A percentile compares a stretch with the other conserved stretches of the same genome.
phyloP scores from a whole-genome alignment of 2,797 vertebrate species.

The Peromyscus melanophrys region DNA sequence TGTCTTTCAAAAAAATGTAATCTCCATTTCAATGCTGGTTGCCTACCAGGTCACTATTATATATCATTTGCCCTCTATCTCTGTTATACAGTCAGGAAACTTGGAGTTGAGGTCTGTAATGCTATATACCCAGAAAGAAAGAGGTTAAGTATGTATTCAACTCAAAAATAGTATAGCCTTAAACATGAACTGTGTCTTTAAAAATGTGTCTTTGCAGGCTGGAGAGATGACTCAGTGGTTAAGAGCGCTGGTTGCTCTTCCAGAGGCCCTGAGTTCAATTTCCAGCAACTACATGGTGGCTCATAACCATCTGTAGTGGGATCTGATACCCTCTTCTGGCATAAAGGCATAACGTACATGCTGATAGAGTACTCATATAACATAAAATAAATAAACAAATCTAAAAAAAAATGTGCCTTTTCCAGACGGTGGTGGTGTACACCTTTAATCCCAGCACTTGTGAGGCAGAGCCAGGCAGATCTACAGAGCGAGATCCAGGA shows the following conservation, averaged over 20 bases:
- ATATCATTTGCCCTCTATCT: neutral
- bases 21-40: neutral
- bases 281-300: neutral
- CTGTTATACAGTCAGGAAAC: conserved; percentile 42
- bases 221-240: neutral
- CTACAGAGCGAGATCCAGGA: too few species aligned
- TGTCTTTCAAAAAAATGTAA: neutral
- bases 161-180: neutral
- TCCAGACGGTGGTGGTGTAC: too few species aligned
- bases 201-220: neutral
- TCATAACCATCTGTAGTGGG: neutral
- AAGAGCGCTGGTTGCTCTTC: neutral
- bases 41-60: conserved; percentile 41
- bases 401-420: neutral
- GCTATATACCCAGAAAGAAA: neutral
- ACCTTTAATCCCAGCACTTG: too few species aligned
- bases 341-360: neutral
- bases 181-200: conserved; percentile 2
- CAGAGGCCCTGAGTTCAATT: neutral
- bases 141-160: conserved; percentile 25
- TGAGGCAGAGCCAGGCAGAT: too few species aligned
- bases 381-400: neutral
- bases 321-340: neutral
- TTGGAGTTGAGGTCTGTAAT: conserved; percentile 6
- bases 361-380: neutral